A percentile compares a stretch with the other conserved stretches of the same genome.
These are phyloP conservation scores for Chelonia mydas DNA, from an alignment of 2,797 vertebrate genomes.

Conservation along the genomic window DNA sequence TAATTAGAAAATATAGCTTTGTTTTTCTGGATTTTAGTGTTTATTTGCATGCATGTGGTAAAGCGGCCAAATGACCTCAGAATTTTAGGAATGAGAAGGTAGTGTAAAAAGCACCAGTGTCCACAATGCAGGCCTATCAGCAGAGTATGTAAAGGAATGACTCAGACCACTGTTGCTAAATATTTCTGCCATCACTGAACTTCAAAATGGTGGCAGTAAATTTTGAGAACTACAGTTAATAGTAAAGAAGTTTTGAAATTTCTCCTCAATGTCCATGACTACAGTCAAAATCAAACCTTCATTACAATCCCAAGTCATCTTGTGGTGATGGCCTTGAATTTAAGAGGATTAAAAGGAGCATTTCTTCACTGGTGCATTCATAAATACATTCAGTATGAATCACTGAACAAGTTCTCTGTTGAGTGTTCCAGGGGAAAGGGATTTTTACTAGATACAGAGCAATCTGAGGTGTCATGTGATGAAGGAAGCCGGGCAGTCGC, in stretches of 20 bases:
- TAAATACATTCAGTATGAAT: background rate
- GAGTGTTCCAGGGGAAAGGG: background rate
- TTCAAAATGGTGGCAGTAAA: background rate
- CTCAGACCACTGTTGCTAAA: background rate
- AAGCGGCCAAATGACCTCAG: background rate
- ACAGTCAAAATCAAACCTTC: constrained; percentile 17
- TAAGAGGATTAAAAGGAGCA: background rate
- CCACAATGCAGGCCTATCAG: background rate
- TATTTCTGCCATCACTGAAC: constrained; percentile 5
- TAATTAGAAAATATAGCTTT: background rate
- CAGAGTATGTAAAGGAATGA: background rate
- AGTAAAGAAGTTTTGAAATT: background rate
- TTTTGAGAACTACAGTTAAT: constrained; percentile 3
- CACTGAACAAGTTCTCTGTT: background rate
- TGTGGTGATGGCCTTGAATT: background rate
- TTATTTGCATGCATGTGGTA: background rate
- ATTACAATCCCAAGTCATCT: background rate
- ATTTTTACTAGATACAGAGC: background rate
- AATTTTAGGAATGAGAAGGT: background rate
- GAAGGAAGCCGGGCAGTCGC: accelerated
- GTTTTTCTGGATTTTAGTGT: background rate
- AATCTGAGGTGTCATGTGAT: background rate
- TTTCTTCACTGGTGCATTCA: background rate
- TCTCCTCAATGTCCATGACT: background rate
- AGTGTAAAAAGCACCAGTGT: background rate